Percentiles rank a stretch among this genome's conserved stretches.
These are phyloP conservation scores for Lepidurus packardi DNA, from an alignment of 1,140 invertebrate species.

Conservation along the genomic window DNA sequence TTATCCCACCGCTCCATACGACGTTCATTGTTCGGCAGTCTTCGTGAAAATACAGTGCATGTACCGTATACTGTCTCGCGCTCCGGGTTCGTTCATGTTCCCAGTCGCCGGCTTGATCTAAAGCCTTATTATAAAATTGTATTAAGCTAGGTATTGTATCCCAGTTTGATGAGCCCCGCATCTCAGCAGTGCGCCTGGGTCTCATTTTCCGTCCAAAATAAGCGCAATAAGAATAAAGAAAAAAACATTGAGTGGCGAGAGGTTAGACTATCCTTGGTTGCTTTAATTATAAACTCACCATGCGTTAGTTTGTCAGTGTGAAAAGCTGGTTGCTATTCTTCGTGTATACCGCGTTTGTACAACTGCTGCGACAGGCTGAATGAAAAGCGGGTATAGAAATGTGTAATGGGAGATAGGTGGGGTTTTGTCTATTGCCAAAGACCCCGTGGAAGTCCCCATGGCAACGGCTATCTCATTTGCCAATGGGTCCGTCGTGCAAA, in stretches of 20 bases:
- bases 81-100: background rate
- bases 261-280: background rate
- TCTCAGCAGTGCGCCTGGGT: no score
- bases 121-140: background rate
- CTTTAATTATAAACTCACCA: background rate
- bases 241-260: background rate
- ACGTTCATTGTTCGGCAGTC: background rate
- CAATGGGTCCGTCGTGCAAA: conserved; percentile 6
- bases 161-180: background rate
- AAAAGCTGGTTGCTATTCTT: background rate
- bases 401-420: background rate
- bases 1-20: background rate
- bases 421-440: conserved; percentile 1
- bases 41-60: conserved; percentile 4
- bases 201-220: background rate
- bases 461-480: conserved; percentile 7
- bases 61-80: background rate
- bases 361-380: background rate
- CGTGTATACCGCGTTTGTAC: background rate
- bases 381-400: background rate
- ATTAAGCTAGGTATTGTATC: background rate
- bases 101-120: background rate
- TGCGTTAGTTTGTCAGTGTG: conserved; percentile 1
- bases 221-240: background rate
- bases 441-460: conserved; percentile 16